Evolutionary conservation across 2,888 invertebrate species (phyloP), one percentile per base, ranked within the genome.

Genomic region (Miltochrista miniata): DNA sequence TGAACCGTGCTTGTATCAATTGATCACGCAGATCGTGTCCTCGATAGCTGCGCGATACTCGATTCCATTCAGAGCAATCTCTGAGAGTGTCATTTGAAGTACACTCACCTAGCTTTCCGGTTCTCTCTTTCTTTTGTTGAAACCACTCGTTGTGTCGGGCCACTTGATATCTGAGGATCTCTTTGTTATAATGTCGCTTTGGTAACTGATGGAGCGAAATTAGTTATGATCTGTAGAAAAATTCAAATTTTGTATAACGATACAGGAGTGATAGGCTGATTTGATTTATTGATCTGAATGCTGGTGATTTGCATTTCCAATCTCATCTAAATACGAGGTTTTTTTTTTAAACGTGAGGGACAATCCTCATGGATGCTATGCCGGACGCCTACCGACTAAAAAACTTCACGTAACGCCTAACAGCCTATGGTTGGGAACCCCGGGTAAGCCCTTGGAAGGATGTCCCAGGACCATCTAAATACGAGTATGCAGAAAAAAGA

Each of bases 61-160:
- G 71, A 77, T 78, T 79, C 79, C 82, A 85, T 83, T 85, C 82
- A 80, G 68, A 70, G 64, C 80, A 81, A 84, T 87, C 81, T 79
- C 72, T 75, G 76, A 79, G 80, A 74, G 76, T 81, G 74, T 75
- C 66, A 72, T 48, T 68, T 81, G 64, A 75, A 87, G 88, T 65
- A 74, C 87, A 78, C 89, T 89, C 79, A 74, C 75, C 83, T 85
- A 78, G 76, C 87, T 87, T 89, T 90, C 89, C 89, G 83, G 87
- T 83, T 88, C 81, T 76, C 81, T 76, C 82, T 77, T 84, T 89
- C 90, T 88, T 89, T 90, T 89, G 89, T 90, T 77, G 76, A 70
- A 68, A 72, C 74, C 77, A 79, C 85, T 84, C 71, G 64, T 72
- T 71, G 73, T 24, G 18, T 24, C 77, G 77, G 74, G 78, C 74